Evolutionary conservation across 2,888 invertebrate genomes (phyloP).

Genomic region (Ecliptopera silaceata): DNA sequence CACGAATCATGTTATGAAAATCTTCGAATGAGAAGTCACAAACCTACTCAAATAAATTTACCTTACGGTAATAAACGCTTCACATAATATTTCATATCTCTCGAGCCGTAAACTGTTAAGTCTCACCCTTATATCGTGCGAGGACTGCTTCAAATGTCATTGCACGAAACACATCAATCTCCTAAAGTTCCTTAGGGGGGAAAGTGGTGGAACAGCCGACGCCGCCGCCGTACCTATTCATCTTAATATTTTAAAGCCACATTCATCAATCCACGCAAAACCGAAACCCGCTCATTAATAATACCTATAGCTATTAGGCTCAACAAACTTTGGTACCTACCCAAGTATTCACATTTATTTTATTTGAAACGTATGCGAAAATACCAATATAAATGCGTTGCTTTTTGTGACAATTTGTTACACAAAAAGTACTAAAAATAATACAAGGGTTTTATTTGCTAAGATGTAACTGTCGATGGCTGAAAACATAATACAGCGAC

Average conservation of each 20-base stretch:
- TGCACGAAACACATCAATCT: conserved; percentile 65
- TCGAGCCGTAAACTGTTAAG: conserved; percentile 52
- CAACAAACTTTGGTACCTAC: conserved; percentile 16
- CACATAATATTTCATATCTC: conserved; percentile 43
- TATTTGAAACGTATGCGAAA: no score
- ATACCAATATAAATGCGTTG: neutral
- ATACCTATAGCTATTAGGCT: conserved; percentile 8
- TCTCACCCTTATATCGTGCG: conserved; percentile 42
- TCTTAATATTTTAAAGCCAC: conserved; percentile 53
- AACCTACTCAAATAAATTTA: conserved; percentile 30
- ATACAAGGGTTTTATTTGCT: no score
- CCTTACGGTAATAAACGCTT: conserved; percentile 45
- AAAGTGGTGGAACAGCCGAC: conserved; percentile 28
- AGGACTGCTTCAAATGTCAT: conserved; percentile 46
- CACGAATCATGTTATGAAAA: conserved; percentile 1
- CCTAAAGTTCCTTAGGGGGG: conserved; percentile 42
- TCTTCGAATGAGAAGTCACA: conserved; percentile 18
- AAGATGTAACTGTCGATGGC: no score
- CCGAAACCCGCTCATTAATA: conserved; percentile 43
- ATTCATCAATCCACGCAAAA: conserved; percentile 51
- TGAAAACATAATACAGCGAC: no score
- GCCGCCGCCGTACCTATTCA: conserved; percentile 44
- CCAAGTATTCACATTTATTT: no score
- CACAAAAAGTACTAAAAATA: no score
- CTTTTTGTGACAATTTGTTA: neutral